These are phyloP conservation scores for Brachylomia viminalis DNA, from an alignment of 2,888 invertebrate species.

Conservation along the genomic window DNA sequence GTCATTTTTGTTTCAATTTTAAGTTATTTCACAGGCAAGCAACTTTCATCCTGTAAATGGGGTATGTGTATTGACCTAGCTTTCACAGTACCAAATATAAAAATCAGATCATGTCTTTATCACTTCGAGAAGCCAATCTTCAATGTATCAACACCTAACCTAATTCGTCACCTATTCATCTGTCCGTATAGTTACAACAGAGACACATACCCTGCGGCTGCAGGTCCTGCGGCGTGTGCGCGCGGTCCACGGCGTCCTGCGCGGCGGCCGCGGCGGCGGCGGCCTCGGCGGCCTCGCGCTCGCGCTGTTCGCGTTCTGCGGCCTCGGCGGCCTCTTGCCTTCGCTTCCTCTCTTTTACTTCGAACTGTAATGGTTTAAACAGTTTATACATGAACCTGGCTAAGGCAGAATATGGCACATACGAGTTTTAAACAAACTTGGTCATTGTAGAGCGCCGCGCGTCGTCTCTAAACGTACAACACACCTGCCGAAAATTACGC, in stretches of 20 bases:
- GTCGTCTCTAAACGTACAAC: no score
- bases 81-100: slow-evolving; percentile 15
- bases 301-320: slow-evolving; percentile 93
- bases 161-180: background rate
- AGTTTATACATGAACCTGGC: background rate
- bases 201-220: slow-evolving; percentile 79
- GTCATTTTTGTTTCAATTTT: background rate
- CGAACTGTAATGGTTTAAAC: slow-evolving; percentile 93
- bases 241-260: slow-evolving; percentile 83
- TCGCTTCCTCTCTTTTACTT: slow-evolving; percentile 98
- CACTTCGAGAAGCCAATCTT: background rate
- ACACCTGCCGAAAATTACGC: no score
- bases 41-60: background rate
- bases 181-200: background rate
- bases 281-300: slow-evolving; percentile 89
- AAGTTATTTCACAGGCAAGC: background rate
- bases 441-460: no score
- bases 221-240: slow-evolving; percentile 80
- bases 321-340: slow-evolving; percentile 96
- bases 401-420: no score
- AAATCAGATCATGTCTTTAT: background rate
- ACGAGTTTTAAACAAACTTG: no score
- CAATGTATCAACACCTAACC: background rate
- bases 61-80: background rate
- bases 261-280: slow-evolving; percentile 83